Evolutionary conservation across 2,797 vertebrate species (phyloP), one percentile per base, ranked within the genome.

Genomic region (Perodicticus potto): DNA sequence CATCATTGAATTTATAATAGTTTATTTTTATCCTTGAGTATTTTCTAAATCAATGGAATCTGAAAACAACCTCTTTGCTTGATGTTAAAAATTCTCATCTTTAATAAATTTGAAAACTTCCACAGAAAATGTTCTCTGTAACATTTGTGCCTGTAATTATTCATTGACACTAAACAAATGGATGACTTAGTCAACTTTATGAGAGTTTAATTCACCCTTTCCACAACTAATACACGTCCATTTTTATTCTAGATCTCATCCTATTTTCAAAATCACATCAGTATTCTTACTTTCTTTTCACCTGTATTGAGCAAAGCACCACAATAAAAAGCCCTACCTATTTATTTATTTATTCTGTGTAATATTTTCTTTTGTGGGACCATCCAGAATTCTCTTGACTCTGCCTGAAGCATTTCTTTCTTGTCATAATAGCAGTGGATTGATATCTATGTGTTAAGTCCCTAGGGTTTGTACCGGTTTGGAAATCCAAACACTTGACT

Each of bases 401-500:
- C 82, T 45, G 40, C 84, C 94, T 53, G 81, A 94, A 95, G 63
- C 16, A 25, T 89, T 96, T 80, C 40, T 88, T 91, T 77, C 37
- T 86, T 81, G 17, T 29, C 34, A 86, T 74, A 78, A 89, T 78
- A 53, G 77, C 73, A 78, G 82, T 69, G 61, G 78, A 94, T 83
- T 94, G 70, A 81, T 89, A 81, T 53, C 61, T 74, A 69, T 29
- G 49, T 88, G 73, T 91, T 63, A 86, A 67, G 57, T 82, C 37
- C 59, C 65, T 81, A 61, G 95, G 88, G 81, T 94, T 69, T 91
- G 45, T 45, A 55, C 49, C 81, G 63, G 49, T 59, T 93, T 94
- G 91, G 72, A 90, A 86, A 78, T 95, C 69, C 43, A 84, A 88
- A 95, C 55, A 81, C 86, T 97, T 92, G 86, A 91, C 80, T 96